phyloP scores from a whole-genome alignment of 2,113 vertebrate genomes.

The Martes martes region DNA sequence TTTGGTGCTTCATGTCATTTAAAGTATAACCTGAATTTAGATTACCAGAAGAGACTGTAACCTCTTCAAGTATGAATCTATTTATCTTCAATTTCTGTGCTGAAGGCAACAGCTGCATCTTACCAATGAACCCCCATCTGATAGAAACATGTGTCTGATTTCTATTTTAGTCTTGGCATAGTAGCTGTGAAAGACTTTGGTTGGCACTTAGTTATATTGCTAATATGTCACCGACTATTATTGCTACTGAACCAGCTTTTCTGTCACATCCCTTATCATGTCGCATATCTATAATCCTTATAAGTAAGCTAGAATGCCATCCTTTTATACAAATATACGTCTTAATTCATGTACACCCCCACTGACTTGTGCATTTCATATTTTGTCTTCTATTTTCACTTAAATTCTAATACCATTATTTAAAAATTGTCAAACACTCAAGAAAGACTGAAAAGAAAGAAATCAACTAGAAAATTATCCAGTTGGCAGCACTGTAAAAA shows the following conservation, averaged over 20 bases:
- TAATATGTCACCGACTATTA: conserved; percentile 75
- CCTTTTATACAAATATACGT: conserved; percentile 65
- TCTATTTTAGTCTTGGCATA: conserved; percentile 70
- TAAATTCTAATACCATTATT: conserved; percentile 56
- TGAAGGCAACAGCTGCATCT: conserved; percentile 75
- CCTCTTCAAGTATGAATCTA: conserved; percentile 50
- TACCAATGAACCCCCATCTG: conserved; percentile 69
- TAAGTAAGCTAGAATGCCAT: conserved; percentile 49
- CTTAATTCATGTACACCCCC: conserved; percentile 34
- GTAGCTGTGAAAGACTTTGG: conserved; percentile 74
- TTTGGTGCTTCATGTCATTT: not conserved
- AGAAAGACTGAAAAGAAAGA: conserved; percentile 70
- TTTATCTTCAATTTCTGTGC: conserved; percentile 66
- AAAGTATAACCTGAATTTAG: conserved; percentile 51
- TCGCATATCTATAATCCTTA: not conserved
- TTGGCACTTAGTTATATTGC: conserved; percentile 69
- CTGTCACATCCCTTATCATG: conserved; percentile 55
- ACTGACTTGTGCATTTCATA: conserved; percentile 69
- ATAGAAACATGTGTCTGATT: conserved; percentile 74
- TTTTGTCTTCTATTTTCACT: conserved; percentile 71
- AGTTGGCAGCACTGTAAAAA: conserved; percentile 63
- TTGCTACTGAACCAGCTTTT: conserved; percentile 64
- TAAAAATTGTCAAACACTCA: conserved; percentile 75
- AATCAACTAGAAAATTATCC: conserved; percentile 65
- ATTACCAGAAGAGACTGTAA: conserved; percentile 47